phyloP scores from a whole-genome alignment of 2,888 invertebrate species.

The Epistrophe eligans region DNA sequence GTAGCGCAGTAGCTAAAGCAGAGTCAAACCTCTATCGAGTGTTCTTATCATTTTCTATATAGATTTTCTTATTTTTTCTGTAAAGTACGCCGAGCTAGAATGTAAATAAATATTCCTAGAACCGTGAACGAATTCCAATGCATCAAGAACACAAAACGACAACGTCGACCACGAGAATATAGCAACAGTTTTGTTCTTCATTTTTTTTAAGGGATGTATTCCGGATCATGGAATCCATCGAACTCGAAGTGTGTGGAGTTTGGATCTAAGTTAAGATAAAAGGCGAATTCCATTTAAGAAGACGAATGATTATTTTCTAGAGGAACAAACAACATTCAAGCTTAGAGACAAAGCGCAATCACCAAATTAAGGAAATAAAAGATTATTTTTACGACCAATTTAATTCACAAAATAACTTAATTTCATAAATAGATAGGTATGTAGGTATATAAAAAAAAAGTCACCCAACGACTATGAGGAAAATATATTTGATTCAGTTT shows the following conservation, averaged over 20 bases:
- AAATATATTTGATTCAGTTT: conserved; percentile 2
- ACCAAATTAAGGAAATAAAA: not conserved
- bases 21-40: conserved; percentile 1
- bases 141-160: conserved; percentile 10
- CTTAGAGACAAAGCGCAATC: not conserved
- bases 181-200: conserved; percentile 31
- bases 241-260: not conserved
- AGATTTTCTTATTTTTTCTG: not conserved
- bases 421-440: not conserved
- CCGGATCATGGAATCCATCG: not conserved
- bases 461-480: conserved; percentile 2
- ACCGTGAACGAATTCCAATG: conserved; percentile 49
- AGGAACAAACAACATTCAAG: too few relatives aligned
- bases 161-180: not conserved
- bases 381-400: not conserved
- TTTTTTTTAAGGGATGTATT: conserved; percentile 38
- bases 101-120: conserved; percentile 68
- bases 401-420: not conserved
- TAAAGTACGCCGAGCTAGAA: conserved; percentile 28
- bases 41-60: conserved; percentile 51
- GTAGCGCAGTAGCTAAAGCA: not conserved
- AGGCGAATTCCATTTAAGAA: not conserved
- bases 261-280: not conserved
- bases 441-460: not conserved
- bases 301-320: not conserved